These are phyloP conservation scores for Ochropacha duplaris DNA, from an alignment of 2,888 invertebrate species.

Conservation along the genomic window DNA sequence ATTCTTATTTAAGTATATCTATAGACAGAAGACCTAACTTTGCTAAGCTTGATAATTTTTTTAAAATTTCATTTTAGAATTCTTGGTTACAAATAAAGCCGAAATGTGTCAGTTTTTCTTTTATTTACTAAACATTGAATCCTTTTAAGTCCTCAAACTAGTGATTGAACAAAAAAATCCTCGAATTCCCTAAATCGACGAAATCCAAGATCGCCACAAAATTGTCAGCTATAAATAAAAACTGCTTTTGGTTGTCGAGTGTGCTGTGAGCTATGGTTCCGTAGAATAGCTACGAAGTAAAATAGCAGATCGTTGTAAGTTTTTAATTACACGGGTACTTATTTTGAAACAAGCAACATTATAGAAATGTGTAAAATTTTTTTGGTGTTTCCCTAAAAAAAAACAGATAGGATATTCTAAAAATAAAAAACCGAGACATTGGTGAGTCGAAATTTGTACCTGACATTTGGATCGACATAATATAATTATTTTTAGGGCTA, in stretches of 20 bases:
- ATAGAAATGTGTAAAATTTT: too few relatives aligned
- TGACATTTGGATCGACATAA: background rate
- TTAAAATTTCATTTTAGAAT: background rate
- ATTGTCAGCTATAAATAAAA: conserved; percentile 28
- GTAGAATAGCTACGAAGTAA: background rate
- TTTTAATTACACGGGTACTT: background rate
- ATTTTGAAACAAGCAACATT: too few relatives aligned
- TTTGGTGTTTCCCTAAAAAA: too few relatives aligned
- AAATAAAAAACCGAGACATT: too few relatives aligned
- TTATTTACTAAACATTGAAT: background rate
- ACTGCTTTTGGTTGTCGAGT: conserved; percentile 2
- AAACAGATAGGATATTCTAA: too few relatives aligned
- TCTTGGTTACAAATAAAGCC: background rate
- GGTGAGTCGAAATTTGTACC: background rate
- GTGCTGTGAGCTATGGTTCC: background rate
- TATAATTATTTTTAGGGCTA: background rate
- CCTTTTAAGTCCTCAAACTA: conserved; percentile 2
- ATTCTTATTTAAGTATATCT: too few relatives aligned
- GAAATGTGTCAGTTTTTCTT: background rate
- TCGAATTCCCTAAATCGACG: conserved; percentile 32
- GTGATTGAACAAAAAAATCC: conserved; percentile 15
- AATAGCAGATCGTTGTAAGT: background rate
- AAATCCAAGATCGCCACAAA: conserved; percentile 40
- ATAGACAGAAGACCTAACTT: too few relatives aligned
- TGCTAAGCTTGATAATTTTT: background rate